A percentile compares a stretch with the other conserved stretches of the same genome.
phyloP scores from a whole-genome alignment of 2,113 vertebrate species.

The Siphamia tubifer region DNA sequence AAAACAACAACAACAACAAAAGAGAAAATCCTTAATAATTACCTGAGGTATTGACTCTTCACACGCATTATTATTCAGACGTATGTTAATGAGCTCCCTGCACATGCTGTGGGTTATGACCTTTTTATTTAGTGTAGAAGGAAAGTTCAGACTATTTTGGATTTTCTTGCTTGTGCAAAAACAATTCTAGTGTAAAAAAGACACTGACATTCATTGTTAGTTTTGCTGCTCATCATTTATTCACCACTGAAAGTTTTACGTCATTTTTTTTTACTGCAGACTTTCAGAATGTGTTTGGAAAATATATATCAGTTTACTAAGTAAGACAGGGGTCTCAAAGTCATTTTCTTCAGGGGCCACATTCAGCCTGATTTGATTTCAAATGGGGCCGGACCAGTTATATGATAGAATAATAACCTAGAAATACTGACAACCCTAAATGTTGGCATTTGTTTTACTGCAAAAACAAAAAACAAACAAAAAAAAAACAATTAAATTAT shows the following conservation, averaged over 20 bases:
- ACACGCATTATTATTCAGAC: not conserved
- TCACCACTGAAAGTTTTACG: not conserved
- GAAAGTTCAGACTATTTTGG: not conserved
- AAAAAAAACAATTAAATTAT: too few species aligned
- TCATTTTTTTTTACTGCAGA: not conserved
- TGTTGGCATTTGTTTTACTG: too few species aligned
- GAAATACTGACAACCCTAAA: too few species aligned
- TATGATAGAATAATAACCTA: too few species aligned
- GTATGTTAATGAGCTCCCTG: not conserved
- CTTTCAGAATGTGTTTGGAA: not conserved
- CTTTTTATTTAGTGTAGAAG: not conserved
- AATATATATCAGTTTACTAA: fast-evolving
- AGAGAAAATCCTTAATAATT: not conserved
- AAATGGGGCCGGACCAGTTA: too few species aligned
- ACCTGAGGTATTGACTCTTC: not conserved
- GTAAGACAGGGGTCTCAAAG: too few species aligned
- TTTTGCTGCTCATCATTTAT: not conserved
- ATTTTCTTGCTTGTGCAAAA: not conserved
- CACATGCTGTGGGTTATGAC: not conserved
- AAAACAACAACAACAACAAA: too few species aligned
- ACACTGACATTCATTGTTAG: not conserved
- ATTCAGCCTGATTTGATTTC: too few species aligned
- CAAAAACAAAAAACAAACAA: too few species aligned
- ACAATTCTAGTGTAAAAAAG: not conserved
- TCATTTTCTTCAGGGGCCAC: too few species aligned